Percentiles rank a stretch among this genome's conserved stretches.
Conservation (phyloP, 2,888 invertebrate species). For the Aporophyla nigra region DNA sequence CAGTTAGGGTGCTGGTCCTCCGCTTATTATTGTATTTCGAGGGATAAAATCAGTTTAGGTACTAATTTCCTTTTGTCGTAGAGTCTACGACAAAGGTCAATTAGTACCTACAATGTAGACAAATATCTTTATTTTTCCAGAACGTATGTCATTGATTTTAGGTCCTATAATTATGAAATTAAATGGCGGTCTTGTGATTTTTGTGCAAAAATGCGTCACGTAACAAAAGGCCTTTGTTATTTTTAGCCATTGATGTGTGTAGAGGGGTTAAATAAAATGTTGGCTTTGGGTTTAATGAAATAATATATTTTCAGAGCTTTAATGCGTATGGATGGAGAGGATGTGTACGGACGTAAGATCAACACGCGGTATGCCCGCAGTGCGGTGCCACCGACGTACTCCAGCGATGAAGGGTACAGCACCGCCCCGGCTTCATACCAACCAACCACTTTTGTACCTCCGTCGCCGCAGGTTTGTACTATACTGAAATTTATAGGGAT, state of each 20-base stretch:
- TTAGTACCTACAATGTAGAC: no score
- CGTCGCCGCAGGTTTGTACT: slow-evolving; percentile 60
- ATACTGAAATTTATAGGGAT: background rate
- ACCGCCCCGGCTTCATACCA: slow-evolving; percentile 77
- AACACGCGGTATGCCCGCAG: slow-evolving; percentile 83
- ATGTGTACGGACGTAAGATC: slow-evolving; percentile 95
- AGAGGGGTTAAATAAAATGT: background rate
- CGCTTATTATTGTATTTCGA: background rate
- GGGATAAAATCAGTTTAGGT: no score
- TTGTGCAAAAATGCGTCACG: background rate
- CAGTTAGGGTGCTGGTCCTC: no score
- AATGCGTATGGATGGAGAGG: slow-evolving; percentile 96
- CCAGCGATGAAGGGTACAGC: slow-evolving; percentile 89
- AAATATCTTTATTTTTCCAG: background rate
- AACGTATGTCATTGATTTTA: background rate
- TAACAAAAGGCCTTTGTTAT: background rate
- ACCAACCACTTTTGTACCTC: slow-evolving; percentile 63
- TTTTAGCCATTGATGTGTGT: background rate
- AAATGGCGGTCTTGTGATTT: background rate
- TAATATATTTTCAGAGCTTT: slow-evolving; percentile 91
- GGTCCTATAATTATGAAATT: background rate
- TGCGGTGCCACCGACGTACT: slow-evolving; percentile 83
- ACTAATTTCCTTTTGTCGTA: no score
- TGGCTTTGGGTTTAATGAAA: background rate
- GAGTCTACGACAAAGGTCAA: no score